Base-by-base conservation (phyloP, 37 sponge, comb jelly and placozoan species). In the Mnemiopsis leidyi region DNA sequence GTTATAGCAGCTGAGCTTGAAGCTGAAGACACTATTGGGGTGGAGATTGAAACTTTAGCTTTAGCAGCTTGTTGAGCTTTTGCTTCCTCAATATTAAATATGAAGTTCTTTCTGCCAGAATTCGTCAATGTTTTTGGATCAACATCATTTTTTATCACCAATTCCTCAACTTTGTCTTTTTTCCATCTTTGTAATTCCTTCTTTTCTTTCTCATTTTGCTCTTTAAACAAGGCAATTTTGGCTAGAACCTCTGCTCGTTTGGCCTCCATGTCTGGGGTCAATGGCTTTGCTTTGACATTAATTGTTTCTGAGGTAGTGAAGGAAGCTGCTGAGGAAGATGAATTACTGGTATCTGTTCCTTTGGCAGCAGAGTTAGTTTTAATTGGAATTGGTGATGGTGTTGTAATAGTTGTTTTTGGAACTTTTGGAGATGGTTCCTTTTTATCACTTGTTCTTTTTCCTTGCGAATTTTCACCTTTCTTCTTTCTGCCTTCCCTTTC, bases 191-290 rank as follows among this genome's bases (percentile, higher is more conserved):
- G 61, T 1, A 77, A 3, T 34, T 38, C 90, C 23, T 85, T 29
- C 24, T 85, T 85, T 39, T 85, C 90, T 28, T 85, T 3, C 23
- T 85, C 90, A 40, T 85, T 85, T 85, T 85, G 90, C 35, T 85
- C 21, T 21, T 85, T 85, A 2, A 85, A 40, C 35, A 36, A 28
- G 5, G 90, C 90, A 23, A 85, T 85, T 26, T 85, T 85, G 3
- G 32, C 36, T 39, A 85, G 29, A 13, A 85, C 61, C 40, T 32
- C 36, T 0, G 33, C n/a, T 5, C 61, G 33, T 38, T 40, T 85
- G 39, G 40, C 90, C 36, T 85, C 90, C 79, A 77, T 77, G 5
- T 77, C 79, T 31, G 79, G 35, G 33, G 1, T 9, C 18, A 77
- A 32, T 16, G 33, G 1, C 36, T 85, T 40, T n/a, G 61, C 7